phyloP scores from a whole-genome alignment of 2,113 vertebrate species.

The Oostethus manadensis region DNA sequence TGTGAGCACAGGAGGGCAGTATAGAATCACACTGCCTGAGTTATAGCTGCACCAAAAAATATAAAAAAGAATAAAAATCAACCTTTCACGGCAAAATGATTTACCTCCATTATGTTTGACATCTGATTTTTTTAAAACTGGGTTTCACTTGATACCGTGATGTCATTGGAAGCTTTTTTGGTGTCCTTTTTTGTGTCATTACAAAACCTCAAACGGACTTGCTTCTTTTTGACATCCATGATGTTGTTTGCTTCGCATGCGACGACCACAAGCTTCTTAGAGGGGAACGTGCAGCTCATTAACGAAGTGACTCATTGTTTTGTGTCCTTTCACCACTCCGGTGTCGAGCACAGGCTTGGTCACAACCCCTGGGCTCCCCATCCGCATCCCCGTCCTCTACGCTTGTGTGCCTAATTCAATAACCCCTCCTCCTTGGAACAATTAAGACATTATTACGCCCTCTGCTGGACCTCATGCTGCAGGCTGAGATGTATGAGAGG shows the following conservation, averaged over 20 bases:
- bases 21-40: constrained; percentile 49
- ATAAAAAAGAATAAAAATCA: constrained; percentile 18
- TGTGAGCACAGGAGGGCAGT: constrained; percentile 70
- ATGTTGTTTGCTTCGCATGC: neutral
- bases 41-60: constrained; percentile 23
- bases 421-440: constrained; percentile 51
- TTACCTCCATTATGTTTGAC: constrained; percentile 28
- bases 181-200: neutral
- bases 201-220: constrained; percentile 4
- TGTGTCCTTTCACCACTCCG: constrained; percentile 39
- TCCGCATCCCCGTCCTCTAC: constrained; percentile 19
- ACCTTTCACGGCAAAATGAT: constrained; percentile 12
- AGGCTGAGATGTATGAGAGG: constrained; percentile 27
- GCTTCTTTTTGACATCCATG: constrained; percentile 1
- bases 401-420: constrained; percentile 65
- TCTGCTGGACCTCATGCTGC: constrained; percentile 47
- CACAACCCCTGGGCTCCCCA: constrained; percentile 39
- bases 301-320: constrained; percentile 63
- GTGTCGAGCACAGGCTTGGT: constrained; percentile 53
- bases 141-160: constrained; percentile 11
- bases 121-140: constrained; percentile 26
- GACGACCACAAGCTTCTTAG: constrained; percentile 40
- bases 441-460: constrained; percentile 71
- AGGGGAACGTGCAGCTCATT: constrained; percentile 61
- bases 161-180: constrained; percentile 13